Base-by-base conservation (phyloP, 2,888 invertebrate species). In the Teleogryllus oceanicus region DNA sequence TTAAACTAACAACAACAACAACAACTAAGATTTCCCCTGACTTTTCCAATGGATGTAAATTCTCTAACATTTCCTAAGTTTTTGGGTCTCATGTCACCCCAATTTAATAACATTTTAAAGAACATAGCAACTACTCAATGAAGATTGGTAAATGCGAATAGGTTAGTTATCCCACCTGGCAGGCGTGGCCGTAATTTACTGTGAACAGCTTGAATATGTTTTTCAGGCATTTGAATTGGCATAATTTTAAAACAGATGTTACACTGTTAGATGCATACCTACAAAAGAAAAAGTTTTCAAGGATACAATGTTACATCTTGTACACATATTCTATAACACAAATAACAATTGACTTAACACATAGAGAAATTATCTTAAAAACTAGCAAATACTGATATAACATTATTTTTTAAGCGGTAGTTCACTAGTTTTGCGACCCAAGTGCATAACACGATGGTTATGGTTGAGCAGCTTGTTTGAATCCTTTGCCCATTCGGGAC, bases 201-300 rank as follows among this genome's bases (percentile, higher is more conserved):
- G 85, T n/a, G n/a, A n/a, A n/a, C n/a, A n/a, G n/a, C n/a, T n/a
- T n/a, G n/a, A n/a, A n/a, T n/a, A n/a, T n/a, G n/a, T n/a, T n/a
- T n/a, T n/a, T n/a, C n/a, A n/a, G n/a, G n/a, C n/a, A n/a, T n/a
- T n/a, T n/a, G n/a, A n/a, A n/a, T n/a, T n/a, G n/a, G n/a, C n/a
- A 85, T 94, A 93, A 78, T 88, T 89, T 78, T 92, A 89, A 75
- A 89, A 85, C 94, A 94, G 78, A 92, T 90, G 79, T 91, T 90
- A 84, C 94, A 94, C 20, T 90, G 90, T 91, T 91, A 74, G 91
- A 89, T 1, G 90, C 89, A 82, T 91, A 90, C 89, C 92, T 83
- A 78, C 80, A 75, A 78, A 74, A 76, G 80, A 62, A 79, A 13
- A 50, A 24, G 74, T 21, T 79, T 78, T 79, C 51, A 62, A 49